Evolutionary conservation across 2,888 invertebrate species (phyloP).

Genomic region (Drosophila pseudotakahashii): DNA sequence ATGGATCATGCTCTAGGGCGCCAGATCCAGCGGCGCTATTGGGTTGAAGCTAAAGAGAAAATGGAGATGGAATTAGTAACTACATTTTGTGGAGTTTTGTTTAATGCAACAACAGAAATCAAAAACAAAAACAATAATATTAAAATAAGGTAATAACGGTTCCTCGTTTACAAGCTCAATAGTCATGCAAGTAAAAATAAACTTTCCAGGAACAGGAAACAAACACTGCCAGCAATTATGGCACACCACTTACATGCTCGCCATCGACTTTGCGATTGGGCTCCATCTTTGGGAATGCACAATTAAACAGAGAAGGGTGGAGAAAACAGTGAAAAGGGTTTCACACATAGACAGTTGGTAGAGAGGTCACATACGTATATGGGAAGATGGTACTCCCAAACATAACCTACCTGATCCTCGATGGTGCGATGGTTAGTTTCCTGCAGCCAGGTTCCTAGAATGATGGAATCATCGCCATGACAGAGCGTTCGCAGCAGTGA

Average conservation of each 20-base stretch:
- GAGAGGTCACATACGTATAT: slow-evolving; percentile 13
- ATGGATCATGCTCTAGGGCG: slow-evolving; percentile 98
- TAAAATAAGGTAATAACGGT: not conserved
- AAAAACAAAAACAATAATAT: not conserved
- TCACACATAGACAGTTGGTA: slow-evolving; percentile 15
- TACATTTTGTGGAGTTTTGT: not conserved
- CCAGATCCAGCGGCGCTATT: slow-evolving; percentile 98
- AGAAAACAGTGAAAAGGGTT: slow-evolving; percentile 20
- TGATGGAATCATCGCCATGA: slow-evolving; percentile 94
- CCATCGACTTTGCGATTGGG: slow-evolving; percentile 92
- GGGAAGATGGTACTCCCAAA: not conserved
- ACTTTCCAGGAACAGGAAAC: not conserved
- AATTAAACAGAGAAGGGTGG: slow-evolving; percentile 24
- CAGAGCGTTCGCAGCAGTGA: slow-evolving; percentile 93
- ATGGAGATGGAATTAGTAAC: not conserved
- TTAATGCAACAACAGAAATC: not conserved
- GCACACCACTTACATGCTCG: slow-evolving; percentile 89
- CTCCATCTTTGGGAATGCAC: slow-evolving; percentile 87
- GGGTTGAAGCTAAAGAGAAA: slow-evolving; percentile 91
- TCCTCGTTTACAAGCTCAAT: not conserved
- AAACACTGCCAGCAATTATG: slow-evolving; percentile 2
- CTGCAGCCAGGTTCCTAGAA: slow-evolving; percentile 97
- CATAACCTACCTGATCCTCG: slow-evolving; percentile 94
- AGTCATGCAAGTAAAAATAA: not conserved
- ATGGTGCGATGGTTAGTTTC: slow-evolving; percentile 98